These are phyloP conservation scores for Bos taurus DNA, from an alignment of 2,113 vertebrate genomes.

Conservation along the genomic window DNA sequence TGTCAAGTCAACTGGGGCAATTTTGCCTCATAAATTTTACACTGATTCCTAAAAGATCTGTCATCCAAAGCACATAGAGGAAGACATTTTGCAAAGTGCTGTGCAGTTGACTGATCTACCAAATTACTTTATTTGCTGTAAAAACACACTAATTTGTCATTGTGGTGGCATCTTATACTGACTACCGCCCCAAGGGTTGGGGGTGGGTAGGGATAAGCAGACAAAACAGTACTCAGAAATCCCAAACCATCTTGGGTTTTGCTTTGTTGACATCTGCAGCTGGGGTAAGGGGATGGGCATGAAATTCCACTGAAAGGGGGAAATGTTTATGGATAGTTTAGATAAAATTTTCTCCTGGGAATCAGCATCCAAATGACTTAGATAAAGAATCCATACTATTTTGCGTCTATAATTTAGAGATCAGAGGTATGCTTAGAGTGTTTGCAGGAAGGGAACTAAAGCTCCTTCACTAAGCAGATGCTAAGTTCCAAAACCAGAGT, in stretches of 20 bases:
- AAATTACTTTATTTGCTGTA: slow-evolving; percentile 40
- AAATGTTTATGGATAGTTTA: neutral
- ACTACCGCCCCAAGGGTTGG: neutral
- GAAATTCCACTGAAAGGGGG: neutral
- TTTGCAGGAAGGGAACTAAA: neutral
- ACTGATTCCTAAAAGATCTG: slow-evolving; percentile 30
- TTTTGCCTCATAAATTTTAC: neutral
- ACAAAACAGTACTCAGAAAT: neutral
- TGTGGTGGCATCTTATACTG: neutral
- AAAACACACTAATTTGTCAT: slow-evolving; percentile 21
- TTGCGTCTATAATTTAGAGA: neutral
- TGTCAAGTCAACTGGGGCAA: neutral
- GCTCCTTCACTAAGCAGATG: neutral
- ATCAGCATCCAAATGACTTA: neutral
- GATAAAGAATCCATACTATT: neutral
- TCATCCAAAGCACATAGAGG: neutral
- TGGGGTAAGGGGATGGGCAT: accelerated
- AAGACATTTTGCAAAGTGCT: neutral
- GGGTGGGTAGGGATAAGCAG: neutral
- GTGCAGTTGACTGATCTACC: neutral
- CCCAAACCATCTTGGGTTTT: neutral
- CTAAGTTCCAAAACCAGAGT: neutral
- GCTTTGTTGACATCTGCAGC: neutral
- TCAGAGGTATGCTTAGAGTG: neutral
- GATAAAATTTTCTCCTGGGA: neutral